Conservation (phyloP, 2,113 vertebrate species). For the Pelecanus crispus region DNA sequence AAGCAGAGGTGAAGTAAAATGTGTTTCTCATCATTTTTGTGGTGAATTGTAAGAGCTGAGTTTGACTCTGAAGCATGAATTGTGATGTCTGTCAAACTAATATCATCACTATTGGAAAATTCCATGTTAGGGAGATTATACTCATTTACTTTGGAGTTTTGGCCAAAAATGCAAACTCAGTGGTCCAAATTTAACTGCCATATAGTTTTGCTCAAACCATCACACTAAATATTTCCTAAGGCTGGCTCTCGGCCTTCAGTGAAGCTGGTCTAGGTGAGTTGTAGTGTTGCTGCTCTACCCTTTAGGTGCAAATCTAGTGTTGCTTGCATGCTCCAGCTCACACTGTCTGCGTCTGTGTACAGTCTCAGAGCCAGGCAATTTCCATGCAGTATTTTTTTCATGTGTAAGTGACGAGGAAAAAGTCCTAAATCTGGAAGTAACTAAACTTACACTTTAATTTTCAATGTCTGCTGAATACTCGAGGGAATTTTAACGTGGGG, state of each 20-base stretch:
- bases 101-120: not conserved
- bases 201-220: not conserved
- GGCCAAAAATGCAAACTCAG: not conserved
- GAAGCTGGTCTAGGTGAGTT: not conserved
- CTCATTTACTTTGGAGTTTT: not conserved
- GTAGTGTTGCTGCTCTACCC: not conserved
- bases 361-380: not conserved
- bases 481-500: not conserved
- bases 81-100: not conserved
- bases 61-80: not conserved
- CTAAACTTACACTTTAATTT: not conserved
- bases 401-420: not conserved
- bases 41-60: not conserved
- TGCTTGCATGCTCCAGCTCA: fast-evolving
- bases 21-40: not conserved
- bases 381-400: not conserved
- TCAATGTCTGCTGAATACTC: not conserved
- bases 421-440: not conserved
- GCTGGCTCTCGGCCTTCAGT: not conserved
- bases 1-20: not conserved
- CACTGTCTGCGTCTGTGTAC: fast-evolving
- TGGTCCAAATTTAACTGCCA: not conserved
- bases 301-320: not conserved
- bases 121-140: fast-evolving
- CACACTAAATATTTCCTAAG: not conserved